Conservation (phyloP, 2,113 vertebrate species). For the Martes martes region DNA sequence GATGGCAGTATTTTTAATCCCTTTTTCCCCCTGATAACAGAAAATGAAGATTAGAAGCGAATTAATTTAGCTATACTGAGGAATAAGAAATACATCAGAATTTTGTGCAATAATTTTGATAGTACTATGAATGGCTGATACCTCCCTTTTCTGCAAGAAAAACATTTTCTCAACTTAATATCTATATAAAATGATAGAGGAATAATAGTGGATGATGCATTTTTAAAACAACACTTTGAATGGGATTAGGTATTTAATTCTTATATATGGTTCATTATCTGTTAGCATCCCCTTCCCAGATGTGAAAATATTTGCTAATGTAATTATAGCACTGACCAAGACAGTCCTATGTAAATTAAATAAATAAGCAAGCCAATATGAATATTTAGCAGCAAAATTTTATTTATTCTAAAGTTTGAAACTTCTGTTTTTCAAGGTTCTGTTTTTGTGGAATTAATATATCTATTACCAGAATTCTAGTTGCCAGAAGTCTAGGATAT, state of each 20-base stretch:
- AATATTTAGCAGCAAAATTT: background rate
- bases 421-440: background rate
- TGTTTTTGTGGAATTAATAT: background rate
- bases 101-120: background rate
- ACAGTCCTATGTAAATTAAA: background rate
- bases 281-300: background rate
- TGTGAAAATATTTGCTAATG: background rate
- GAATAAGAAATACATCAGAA: background rate
- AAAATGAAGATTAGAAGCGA: background rate
- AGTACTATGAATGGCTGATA: background rate
- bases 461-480: background rate
- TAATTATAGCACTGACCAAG: background rate
- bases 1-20: background rate
- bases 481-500: background rate
- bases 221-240: background rate
- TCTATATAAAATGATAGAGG: background rate
- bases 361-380: background rate
- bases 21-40: background rate
- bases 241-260: background rate
- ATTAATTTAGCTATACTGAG: background rate
- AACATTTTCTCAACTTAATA: background rate
- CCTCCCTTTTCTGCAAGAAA: background rate
- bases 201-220: background rate
- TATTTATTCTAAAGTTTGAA: background rate
- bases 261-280: background rate